These are phyloP conservation scores for Bucorvus abyssinicus DNA, from an alignment of 2,797 vertebrate genomes.

Conservation along the genomic window DNA sequence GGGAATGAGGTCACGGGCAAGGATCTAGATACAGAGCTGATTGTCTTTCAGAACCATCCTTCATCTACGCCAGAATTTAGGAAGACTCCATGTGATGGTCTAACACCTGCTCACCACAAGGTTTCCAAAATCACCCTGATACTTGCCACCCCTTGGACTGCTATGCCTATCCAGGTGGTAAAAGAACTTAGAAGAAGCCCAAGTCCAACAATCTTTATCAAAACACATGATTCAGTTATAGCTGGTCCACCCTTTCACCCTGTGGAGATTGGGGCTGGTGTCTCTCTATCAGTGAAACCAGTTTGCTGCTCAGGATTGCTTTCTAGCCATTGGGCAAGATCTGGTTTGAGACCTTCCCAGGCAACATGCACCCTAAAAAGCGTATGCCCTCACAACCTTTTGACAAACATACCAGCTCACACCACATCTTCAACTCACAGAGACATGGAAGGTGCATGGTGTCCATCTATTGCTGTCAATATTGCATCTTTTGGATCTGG, in stretches of 20 bases:
- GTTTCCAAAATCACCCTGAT: constrained; percentile 72
- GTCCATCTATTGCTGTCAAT: constrained; percentile 62
- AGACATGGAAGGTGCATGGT: neutral
- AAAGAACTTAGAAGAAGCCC: constrained; percentile 65
- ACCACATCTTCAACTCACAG: neutral
- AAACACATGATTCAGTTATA: neutral
- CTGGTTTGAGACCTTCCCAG: constrained; percentile 6
- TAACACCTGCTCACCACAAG: constrained; percentile 64
- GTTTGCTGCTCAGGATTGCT: constrained; percentile 56
- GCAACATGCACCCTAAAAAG: neutral
- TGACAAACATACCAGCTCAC: constrained; percentile 18
- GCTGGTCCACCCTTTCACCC: neutral
- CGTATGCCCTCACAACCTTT: neutral
- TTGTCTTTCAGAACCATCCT: constrained; percentile 60
- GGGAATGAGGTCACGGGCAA: neutral
- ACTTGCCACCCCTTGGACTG: constrained; percentile 69
- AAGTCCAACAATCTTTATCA: constrained; percentile 53
- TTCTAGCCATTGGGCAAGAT: constrained; percentile 7
- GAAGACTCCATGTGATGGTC: neutral
- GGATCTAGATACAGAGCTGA: constrained; percentile 37
- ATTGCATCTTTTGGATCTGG: constrained; percentile 65
- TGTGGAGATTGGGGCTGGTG: constrained; percentile 21
- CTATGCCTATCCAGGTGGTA: constrained; percentile 69
- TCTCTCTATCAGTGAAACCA: constrained; percentile 62
- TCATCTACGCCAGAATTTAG: constrained; percentile 44